phyloP scores from a whole-genome alignment of 2,797 vertebrate genomes.

The Peromyscus aztecus region DNA sequence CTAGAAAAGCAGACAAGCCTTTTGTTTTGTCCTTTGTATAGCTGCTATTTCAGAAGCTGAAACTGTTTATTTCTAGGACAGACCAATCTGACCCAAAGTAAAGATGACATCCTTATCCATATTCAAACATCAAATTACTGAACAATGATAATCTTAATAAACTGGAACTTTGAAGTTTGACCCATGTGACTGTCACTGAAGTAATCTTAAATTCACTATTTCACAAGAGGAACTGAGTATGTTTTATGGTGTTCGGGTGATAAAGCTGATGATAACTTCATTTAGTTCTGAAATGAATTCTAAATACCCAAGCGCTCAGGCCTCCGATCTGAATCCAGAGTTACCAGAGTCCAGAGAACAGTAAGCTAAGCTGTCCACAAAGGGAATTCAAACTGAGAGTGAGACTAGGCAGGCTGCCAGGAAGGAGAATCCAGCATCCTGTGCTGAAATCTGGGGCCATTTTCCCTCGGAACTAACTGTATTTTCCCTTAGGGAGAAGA shows the following conservation, averaged over 20 bases:
- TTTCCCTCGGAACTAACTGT: conserved; percentile 7
- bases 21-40: background rate
- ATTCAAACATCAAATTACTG: background rate
- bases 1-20: background rate
- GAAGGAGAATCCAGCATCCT: background rate
- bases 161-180: conserved; percentile 46
- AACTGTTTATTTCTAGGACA: conserved; percentile 31
- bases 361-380: background rate
- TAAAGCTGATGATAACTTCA: conserved; percentile 75
- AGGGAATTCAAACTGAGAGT: background rate
- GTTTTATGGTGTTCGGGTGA: conserved; percentile 52
- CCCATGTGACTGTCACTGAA: background rate
- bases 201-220: conserved; percentile 62
- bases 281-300: conserved; percentile 56
- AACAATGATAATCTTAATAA: conserved; percentile 1
- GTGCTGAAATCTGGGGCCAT: background rate
- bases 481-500: background rate
- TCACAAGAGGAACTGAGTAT: conserved; percentile 62
- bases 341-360: background rate
- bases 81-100: background rate
- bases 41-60: background rate
- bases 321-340: conserved; percentile 38
- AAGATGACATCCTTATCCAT: background rate
- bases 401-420: accelerated
- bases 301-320: background rate